Percentiles rank a stretch among this genome's conserved stretches.
Conservation (phyloP, 2,797 vertebrate species). For the Diceros bicornis region DNA sequence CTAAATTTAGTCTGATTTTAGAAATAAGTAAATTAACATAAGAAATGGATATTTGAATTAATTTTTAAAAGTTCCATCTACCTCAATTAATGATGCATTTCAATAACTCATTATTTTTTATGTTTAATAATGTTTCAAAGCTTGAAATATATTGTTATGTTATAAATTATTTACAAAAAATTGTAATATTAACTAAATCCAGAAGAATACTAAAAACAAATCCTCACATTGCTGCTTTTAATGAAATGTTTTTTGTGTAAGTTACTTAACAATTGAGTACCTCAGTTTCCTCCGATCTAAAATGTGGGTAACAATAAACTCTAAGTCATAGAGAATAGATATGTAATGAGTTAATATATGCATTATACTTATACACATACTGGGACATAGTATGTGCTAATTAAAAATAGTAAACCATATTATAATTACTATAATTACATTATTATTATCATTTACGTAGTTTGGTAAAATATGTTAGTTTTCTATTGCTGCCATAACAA, state of each 20-base stretch:
- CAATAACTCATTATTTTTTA: background rate
- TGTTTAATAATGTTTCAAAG: background rate
- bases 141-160: background rate
- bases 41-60: background rate
- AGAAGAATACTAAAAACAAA: conserved; percentile 7
- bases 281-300: background rate
- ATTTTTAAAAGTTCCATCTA: background rate
- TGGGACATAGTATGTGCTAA: background rate
- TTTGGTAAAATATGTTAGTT: background rate
- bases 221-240: background rate
- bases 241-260: background rate
- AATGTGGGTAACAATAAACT: background rate
- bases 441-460: background rate
- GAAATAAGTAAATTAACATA: background rate
- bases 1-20: background rate
- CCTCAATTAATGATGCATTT: background rate
- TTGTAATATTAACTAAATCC: background rate
- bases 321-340: background rate
- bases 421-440: background rate
- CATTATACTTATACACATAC: background rate
- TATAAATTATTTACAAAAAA: background rate
- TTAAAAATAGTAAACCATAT: background rate
- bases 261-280: background rate
- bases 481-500: background rate
- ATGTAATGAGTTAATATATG: background rate